A percentile compares a stretch with the other conserved stretches of the same genome.
Conservation (phyloP, 2,888 invertebrate genomes). For the Tetrapedia diversipes region DNA sequence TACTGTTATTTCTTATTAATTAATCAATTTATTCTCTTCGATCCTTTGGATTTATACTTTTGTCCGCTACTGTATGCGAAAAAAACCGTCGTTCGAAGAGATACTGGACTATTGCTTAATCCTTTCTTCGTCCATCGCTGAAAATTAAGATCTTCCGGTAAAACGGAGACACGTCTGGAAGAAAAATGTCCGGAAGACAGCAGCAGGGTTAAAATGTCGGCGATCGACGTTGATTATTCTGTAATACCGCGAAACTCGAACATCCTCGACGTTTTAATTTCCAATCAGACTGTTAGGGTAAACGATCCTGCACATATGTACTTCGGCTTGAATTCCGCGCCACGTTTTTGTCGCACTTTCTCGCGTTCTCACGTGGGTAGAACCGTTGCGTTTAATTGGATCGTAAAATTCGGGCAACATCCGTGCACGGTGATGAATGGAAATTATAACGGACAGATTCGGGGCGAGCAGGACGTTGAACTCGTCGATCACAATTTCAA, state of each 20-base stretch:
- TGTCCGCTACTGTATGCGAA: no score
- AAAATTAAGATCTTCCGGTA: no score
- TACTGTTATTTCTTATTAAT: no score
- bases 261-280: not conserved
- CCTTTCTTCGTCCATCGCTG: no score
- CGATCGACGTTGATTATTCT: not conserved
- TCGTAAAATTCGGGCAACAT: constrained; percentile 10
- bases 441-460: not conserved
- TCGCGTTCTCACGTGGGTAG: constrained; percentile 2
- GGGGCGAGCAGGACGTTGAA: not conserved
- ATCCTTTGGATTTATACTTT: no score
- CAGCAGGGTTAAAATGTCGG: not conserved
- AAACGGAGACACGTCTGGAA: no score
- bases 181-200: no score
- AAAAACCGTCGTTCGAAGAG: no score
- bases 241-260: not conserved
- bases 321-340: constrained; percentile 1
- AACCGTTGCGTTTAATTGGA: constrained; percentile 23
- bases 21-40: no score
- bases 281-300: not conserved
- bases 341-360: not conserved
- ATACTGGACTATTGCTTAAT: no score
- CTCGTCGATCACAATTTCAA: not conserved
- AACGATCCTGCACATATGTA: not conserved
- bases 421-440: not conserved